These are phyloP conservation scores for Ostrea edulis DNA, from an alignment of 1,140 invertebrate genomes.

Conservation along the genomic window DNA sequence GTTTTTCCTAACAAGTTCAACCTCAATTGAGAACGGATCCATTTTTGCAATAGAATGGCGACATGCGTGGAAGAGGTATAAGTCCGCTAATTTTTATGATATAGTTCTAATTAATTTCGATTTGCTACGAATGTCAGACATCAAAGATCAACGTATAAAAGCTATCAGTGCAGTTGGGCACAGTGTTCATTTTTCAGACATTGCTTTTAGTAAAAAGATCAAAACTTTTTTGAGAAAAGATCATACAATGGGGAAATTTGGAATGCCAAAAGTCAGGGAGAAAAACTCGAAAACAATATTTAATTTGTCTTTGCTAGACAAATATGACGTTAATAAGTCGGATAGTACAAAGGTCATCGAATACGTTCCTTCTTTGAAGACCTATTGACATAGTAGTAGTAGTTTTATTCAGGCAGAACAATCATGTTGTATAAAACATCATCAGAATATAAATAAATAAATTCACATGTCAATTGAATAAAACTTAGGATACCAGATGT, in stretches of 20 bases:
- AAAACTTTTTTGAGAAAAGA: neutral
- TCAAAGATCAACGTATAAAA: neutral
- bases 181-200: neutral
- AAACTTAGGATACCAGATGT: no score
- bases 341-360: no score
- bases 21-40: neutral
- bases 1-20: neutral
- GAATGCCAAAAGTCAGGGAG: neutral
- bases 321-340: neutral
- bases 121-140: neutral
- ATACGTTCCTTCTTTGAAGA: no score
- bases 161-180: neutral
- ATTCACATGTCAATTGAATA: no score
- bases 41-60: neutral
- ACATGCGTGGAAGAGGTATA: constrained; percentile 10
- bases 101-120: neutral
- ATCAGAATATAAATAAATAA: no score
- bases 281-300: constrained; percentile 1
- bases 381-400: no score
- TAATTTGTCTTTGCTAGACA: neutral
- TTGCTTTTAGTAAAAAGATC: neutral
- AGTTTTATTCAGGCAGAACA: no score
- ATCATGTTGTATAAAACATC: no score
- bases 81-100: neutral
- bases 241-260: neutral